These are phyloP conservation scores for Xestobium rufovillosum DNA, from an alignment of 2,888 invertebrate species.

Conservation along the genomic window DNA sequence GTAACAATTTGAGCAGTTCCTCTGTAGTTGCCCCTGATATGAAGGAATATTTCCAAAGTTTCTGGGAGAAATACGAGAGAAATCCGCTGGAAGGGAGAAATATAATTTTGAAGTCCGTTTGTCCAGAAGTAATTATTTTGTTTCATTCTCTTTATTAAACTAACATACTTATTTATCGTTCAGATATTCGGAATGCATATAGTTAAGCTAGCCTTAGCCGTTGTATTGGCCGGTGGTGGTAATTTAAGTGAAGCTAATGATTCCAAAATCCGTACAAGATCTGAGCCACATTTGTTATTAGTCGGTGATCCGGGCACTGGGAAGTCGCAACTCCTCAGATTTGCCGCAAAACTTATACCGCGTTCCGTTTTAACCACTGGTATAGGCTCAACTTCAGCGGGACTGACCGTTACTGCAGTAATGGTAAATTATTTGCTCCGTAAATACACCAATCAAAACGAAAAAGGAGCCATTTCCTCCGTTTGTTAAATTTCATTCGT, in stretches of 20 bases:
- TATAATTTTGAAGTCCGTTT: constrained; percentile 69
- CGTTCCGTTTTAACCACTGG: constrained; percentile 81
- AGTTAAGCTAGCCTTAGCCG: constrained; percentile 76
- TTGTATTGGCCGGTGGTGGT: constrained; percentile 56
- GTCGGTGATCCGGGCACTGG: constrained; percentile 88
- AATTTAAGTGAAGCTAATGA: constrained; percentile 42
- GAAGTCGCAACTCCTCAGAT: constrained; percentile 76
- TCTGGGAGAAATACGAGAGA: constrained; percentile 59
- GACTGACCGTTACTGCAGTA: constrained; percentile 80
- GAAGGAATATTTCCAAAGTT: constrained; percentile 60
- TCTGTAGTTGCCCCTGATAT: constrained; percentile 56
- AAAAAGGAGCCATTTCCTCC: constrained; percentile 1
- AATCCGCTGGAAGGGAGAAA: constrained; percentile 67
- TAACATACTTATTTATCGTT: constrained; percentile 25
- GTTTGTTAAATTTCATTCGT: too few relatives aligned
- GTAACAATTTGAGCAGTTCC: constrained; percentile 44
- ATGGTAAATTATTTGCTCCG: constrained; percentile 50
- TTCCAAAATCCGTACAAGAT: constrained; percentile 46
- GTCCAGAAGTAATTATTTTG: constrained; percentile 60
- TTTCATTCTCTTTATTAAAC: constrained; percentile 8
- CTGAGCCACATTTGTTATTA: constrained; percentile 77
- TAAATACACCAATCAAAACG: constrained; percentile 1
- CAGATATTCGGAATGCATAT: constrained; percentile 82
- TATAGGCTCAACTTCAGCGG: constrained; percentile 78
- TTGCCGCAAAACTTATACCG: constrained; percentile 58